phyloP scores from a whole-genome alignment of 2,797 vertebrate species.

The Anniella stebbinsi region DNA sequence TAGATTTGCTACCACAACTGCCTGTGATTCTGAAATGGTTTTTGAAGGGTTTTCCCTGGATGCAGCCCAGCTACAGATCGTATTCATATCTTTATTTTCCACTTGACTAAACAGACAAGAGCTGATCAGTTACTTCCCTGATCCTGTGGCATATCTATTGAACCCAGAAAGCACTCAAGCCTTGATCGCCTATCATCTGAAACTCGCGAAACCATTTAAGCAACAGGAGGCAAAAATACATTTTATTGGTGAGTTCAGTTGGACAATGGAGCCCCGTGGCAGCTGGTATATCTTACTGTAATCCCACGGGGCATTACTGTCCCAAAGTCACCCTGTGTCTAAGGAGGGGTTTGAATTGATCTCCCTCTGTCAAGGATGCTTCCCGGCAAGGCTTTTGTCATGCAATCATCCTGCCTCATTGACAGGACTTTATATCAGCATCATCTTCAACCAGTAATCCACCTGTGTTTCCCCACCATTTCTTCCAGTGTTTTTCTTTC shows the following conservation, averaged over 20 bases:
- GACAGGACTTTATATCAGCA: too few species aligned
- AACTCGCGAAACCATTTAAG: constrained; percentile 45
- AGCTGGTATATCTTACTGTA: neutral
- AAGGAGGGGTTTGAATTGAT: neutral
- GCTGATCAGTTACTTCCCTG: constrained; percentile 72
- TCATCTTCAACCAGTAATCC: too few species aligned
- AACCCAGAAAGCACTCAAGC: constrained; percentile 46
- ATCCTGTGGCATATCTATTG: constrained; percentile 55
- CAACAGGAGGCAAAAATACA: constrained; percentile 74
- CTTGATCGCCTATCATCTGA: constrained; percentile 58
- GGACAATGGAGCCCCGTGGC: neutral
- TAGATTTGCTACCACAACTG: too few species aligned
- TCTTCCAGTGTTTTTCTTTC: too few species aligned
- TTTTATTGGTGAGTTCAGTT: constrained; percentile 78
- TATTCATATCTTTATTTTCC: neutral
- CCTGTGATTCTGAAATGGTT: neutral
- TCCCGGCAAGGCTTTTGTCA: too few species aligned
- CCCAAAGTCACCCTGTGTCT: neutral
- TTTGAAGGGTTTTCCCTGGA: neutral
- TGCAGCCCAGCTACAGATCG: too few species aligned
- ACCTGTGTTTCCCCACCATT: too few species aligned
- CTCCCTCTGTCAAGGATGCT: neutral
- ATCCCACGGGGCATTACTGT: neutral
- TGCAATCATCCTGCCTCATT: too few species aligned
- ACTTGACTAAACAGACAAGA: constrained; percentile 69